Percentiles rank a stretch among this genome's conserved stretches.
Conservation (phyloP, 2,113 vertebrate genomes). For the Microcebus griseorufus region DNA sequence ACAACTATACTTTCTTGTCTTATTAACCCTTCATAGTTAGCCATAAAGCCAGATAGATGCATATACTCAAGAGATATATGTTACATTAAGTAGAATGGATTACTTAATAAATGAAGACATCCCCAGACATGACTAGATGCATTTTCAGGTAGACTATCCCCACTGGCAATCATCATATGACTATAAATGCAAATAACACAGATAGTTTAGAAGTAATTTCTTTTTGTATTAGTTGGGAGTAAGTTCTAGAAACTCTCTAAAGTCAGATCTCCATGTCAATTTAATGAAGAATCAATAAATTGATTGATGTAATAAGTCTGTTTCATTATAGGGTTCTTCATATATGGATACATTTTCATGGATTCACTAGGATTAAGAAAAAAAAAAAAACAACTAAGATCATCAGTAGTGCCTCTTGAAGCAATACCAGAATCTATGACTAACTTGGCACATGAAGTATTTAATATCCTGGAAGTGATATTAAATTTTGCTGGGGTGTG, state of each 20-base stretch:
- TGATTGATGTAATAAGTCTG: not conserved
- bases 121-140: not conserved
- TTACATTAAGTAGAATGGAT: not conserved
- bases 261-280: not conserved
- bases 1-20: not conserved
- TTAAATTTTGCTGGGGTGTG: conserved; percentile 52
- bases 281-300: not conserved
- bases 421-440: conserved; percentile 61
- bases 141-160: not conserved
- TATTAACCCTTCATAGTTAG: not conserved
- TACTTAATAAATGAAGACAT: not conserved
- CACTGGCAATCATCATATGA: not conserved
- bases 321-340: not conserved
- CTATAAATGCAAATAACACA: not conserved
- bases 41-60: not conserved
- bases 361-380: not conserved
- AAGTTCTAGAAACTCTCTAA: not conserved
- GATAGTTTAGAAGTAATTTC: not conserved
- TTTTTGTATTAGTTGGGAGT: not conserved
- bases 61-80: not conserved
- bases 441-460: conserved; percentile 52
- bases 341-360: not conserved
- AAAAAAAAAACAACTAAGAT: conserved; percentile 29
- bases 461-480: conserved; percentile 60
- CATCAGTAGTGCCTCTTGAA: not conserved